These are phyloP conservation scores for Drosophila obscura DNA, from an alignment of 1,140 invertebrate species.

Conservation along the genomic window DNA sequence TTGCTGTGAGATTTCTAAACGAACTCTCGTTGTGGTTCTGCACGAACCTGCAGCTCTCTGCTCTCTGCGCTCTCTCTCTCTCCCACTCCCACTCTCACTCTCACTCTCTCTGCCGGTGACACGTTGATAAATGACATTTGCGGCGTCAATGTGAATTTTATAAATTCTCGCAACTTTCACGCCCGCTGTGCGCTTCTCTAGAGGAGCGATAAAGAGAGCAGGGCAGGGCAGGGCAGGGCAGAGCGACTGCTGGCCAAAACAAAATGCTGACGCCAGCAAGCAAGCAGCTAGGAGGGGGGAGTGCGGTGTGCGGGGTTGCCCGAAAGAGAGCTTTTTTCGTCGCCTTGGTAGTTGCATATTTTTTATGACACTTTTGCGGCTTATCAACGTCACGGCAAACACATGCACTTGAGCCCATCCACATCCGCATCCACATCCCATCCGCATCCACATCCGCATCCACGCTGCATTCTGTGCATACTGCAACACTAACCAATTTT, in stretches of 20 bases:
- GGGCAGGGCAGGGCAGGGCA: not conserved
- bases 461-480: too few relatives aligned
- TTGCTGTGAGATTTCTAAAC: not conserved
- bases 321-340: conserved; percentile 35
- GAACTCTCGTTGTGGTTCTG: conserved; percentile 5
- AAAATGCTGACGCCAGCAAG: conserved; percentile 65
- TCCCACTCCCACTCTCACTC: not conserved
- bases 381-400: conserved; percentile 78
- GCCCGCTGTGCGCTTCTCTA: conserved; percentile 52
- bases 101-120: conserved; percentile 55
- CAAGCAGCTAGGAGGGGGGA: conserved; percentile 3
- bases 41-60: not conserved
- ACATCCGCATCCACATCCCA: conserved; percentile 16
- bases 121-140: conserved; percentile 81
- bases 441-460: not conserved
- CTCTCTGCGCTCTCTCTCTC: not conserved
- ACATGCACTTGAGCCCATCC: conserved; percentile 70
- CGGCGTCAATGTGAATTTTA: conserved; percentile 81
- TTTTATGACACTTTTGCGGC: conserved; percentile 81
- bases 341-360: conserved; percentile 72
- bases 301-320: conserved; percentile 4
- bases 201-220: not conserved
- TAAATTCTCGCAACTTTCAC: conserved; percentile 80
- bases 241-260: conserved; percentile 58
- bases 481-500: conserved; percentile 38